Base-by-base conservation (phyloP, 2,113 vertebrate species). In the Tenebrosternarchus preto region DNA sequence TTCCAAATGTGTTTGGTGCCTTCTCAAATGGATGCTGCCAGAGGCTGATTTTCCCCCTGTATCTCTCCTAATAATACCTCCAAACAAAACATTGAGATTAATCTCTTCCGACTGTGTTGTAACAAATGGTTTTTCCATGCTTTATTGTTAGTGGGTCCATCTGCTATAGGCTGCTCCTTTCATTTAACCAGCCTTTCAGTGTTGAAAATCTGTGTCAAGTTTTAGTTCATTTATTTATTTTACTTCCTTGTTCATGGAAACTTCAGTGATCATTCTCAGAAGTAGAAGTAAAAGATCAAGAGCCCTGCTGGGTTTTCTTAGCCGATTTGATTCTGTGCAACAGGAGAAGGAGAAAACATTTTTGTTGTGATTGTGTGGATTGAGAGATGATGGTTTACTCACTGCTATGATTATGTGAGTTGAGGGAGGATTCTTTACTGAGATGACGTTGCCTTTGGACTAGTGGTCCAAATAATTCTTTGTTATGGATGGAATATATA, bases 1-100 rank as follows among this genome's bases (percentile, higher is more conserved):
- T 88, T 88, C 75, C 84, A 84, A 86, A 89, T 84, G 67, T 73
- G 50, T 80, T 86, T 69, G 76, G 67, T 67, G 61, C 50, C 24
- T 76, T 36, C 50, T 80, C 36, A 27, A 72, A 75, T 46, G 68
- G 57, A 63, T 85, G 66, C 78, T 71, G 31, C 56, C 59, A 4
- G 61, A 3, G 17, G 74, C 82, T 78, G 70, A 72, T 67, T 70
- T 76, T 20, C 3, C n/a, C n/a, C n/a, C 27, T 50, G 22, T 19
- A n/a, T 60, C 12, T 4, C 53, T 25, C 55, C 31, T 2, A 11
- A 33, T 77, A 81, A 76, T 64, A 71, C 22, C 60, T 80, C 27
- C 60, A 85, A 76, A 84, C 78, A 68, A 84, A 86, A 76, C 74
- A 70, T 31, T 60, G 50, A 50, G 73, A 81, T 61, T 39, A 29